Evolutionary conservation across 1,140 invertebrate species (phyloP), one percentile per base, ranked within the genome.

Genomic region (Lepidostoma basale): DNA sequence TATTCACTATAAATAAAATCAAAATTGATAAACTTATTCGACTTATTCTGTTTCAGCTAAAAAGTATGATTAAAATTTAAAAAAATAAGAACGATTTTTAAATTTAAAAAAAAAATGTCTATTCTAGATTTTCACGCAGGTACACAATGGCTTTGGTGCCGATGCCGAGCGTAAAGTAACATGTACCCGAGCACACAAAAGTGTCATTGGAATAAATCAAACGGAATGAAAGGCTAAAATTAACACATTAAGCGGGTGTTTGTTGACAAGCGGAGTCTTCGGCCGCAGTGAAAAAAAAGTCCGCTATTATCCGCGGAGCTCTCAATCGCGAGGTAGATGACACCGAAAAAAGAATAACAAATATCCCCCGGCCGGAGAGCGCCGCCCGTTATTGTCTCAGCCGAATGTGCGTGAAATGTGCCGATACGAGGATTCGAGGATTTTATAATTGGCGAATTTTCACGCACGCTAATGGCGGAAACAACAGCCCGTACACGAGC

Each of bases 161-260:
- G n/a, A n/a, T n/a, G n/a, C n/a, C n/a, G n/a, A n/a, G n/a, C n/a
- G n/a, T n/a, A n/a, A n/a, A n/a, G n/a, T n/a, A 42, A 18, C 12
- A n/a, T 14, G 40, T 42, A 42, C 40, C 3, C 33, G 33, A 36
- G 14, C 23, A 45, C 25, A 45, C 25, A 45, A 45, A 47, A 64
- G 30, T 33, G 49, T 66, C 63, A 25, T 66, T 56, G 58, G 52
- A 66, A 66, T 66, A 66, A 56, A 66, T 56, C 49, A 66, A 16
- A 23, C 28, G 49, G 62, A 64, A 39, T 44, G 52, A 66, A 49
- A 66, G 20, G 63, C 63, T n/a, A 56, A 66, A 66, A 66, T 56
- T 54, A 66, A 45, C 63, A 66, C 49, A 58, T 66, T 44, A 66
- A 39, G 33, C 49, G 47, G 23, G 44, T 40, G 62, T 64, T 64